A percentile compares a stretch with the other conserved stretches of the same genome.
These are phyloP conservation scores for Scomberomorus guttatus DNA, from an alignment of 2,797 vertebrate genomes.

Conservation along the genomic window DNA sequence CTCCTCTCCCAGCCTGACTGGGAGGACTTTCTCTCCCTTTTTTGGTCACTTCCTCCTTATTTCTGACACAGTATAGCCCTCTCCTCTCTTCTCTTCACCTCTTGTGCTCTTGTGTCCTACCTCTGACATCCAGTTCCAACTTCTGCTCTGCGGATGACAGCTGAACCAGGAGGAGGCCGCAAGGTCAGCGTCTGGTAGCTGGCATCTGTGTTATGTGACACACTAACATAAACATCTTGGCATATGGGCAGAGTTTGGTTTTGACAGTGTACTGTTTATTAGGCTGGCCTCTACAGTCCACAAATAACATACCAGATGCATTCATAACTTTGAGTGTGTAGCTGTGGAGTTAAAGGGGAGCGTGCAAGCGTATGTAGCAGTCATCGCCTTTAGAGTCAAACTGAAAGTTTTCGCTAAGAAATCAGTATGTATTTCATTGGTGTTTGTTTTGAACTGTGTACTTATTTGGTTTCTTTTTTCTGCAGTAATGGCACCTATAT, in stretches of 20 bases:
- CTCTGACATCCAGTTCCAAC: conserved; percentile 22
- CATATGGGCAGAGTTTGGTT: conserved; percentile 33
- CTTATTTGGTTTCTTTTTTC: no score
- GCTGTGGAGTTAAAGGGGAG: not conserved
- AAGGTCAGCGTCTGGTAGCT: conserved; percentile 31
- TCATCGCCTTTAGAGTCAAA: not conserved
- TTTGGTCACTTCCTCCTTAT: not conserved
- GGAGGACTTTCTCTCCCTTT: not conserved
- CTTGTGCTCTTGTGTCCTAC: not conserved
- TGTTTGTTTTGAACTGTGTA: no score
- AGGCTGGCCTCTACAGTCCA: not conserved
- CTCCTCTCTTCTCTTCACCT: not conserved
- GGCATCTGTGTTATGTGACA: conserved; percentile 32
- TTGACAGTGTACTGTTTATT: conserved; percentile 20
- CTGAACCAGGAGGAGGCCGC: conserved; percentile 16
- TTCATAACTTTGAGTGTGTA: conserved; percentile 1
- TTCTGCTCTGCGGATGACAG: conserved; percentile 41
- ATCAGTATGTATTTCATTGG: no score
- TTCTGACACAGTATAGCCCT: not conserved
- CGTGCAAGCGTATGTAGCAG: not conserved
- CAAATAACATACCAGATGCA: conserved; percentile 29
- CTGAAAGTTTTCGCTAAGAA: no score
- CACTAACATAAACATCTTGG: not conserved
- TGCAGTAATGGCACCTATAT: no score
- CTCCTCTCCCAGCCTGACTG: not conserved